Conservation (phyloP, 2,888 invertebrate genomes). For the Sphecodes monilicornis region DNA sequence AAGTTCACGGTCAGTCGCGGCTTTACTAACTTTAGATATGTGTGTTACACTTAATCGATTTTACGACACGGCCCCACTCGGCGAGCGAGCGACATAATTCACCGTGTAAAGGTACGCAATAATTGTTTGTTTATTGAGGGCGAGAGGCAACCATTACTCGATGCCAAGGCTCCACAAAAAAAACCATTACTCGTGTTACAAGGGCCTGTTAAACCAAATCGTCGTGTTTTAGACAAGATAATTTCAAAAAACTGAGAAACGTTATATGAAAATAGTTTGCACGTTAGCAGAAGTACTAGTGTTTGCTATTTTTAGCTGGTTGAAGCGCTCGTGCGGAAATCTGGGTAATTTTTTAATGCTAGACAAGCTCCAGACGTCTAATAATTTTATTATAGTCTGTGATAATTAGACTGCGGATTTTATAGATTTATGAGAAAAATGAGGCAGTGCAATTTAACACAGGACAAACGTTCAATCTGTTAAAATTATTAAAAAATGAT, state of each 20-base stretch:
- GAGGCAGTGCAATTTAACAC: too few relatives aligned
- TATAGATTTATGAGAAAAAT: neutral
- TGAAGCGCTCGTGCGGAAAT: too few relatives aligned
- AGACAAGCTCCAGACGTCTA: too few relatives aligned
- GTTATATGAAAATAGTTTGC: too few relatives aligned
- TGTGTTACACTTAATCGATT: constrained; percentile 57
- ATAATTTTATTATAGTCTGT: neutral
- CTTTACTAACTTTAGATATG: constrained; percentile 53
- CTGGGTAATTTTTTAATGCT: too few relatives aligned
- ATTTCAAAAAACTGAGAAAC: too few relatives aligned
- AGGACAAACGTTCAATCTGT: too few relatives aligned
- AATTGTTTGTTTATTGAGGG: constrained; percentile 21
- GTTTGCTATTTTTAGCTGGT: too few relatives aligned
- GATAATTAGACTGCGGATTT: too few relatives aligned
- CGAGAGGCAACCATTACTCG: neutral
- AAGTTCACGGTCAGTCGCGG: constrained; percentile 56
- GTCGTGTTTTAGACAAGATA: too few relatives aligned
- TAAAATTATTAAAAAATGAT: neutral
- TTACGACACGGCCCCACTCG: constrained; percentile 19
- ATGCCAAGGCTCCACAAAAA: too few relatives aligned
- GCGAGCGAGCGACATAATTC: constrained; percentile 37
- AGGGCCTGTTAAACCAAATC: neutral
- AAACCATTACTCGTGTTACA: neutral
- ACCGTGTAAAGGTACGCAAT: constrained; percentile 16
- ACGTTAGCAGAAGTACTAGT: too few relatives aligned